Evolutionary conservation across 2,113 vertebrate genomes (phyloP).

Genomic region (Herpetotheres cachinnans): DNA sequence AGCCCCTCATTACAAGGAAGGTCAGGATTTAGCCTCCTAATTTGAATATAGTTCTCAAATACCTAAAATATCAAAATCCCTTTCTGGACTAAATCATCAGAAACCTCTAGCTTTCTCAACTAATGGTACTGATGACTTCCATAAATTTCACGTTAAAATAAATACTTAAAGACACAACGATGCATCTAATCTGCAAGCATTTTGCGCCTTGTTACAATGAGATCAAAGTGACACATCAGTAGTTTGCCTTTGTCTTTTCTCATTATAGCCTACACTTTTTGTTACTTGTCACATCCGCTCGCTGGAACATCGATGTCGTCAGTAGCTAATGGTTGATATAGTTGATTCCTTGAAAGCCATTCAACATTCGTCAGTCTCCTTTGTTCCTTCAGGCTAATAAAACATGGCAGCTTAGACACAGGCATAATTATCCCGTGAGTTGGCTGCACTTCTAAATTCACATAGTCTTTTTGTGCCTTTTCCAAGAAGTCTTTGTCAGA

Average conservation of each 20-base stretch:
- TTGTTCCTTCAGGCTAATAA: constrained; percentile 17
- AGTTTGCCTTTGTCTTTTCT: background rate
- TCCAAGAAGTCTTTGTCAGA: background rate
- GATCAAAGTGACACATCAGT: background rate
- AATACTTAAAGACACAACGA: background rate
- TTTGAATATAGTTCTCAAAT: background rate
- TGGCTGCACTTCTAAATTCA: background rate
- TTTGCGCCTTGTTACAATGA: background rate
- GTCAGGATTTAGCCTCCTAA: background rate
- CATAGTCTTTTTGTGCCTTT: background rate
- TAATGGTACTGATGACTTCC: background rate
- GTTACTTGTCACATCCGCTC: background rate
- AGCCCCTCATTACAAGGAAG: background rate
- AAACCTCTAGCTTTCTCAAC: background rate
- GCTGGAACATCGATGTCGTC: background rate
- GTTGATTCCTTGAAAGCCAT: constrained; percentile 2
- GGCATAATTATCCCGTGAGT: background rate
- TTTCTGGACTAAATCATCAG: background rate
- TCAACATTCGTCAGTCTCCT: background rate
- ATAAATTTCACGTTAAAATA: background rate
- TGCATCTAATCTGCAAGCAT: background rate
- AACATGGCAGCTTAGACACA: background rate
- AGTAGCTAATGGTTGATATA: background rate
- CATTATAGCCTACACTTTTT: background rate
- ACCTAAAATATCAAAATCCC: background rate